Base-by-base conservation (phyloP, 1,140 invertebrate species). In the Mizuhopecten yessoensis region DNA sequence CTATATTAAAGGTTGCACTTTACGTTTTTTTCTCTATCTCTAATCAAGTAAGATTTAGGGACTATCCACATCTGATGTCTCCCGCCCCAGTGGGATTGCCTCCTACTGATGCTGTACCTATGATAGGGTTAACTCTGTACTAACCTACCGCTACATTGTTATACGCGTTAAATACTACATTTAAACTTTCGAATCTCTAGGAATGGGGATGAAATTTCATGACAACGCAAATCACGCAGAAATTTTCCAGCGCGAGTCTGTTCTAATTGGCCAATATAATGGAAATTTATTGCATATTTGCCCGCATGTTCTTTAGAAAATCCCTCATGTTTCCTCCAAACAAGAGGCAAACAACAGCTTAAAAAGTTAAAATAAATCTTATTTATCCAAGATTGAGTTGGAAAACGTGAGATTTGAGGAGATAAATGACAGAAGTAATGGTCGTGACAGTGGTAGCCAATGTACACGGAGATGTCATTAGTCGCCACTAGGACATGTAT, bases 361-460 rank as follows among this genome's bases (percentile, higher is more conserved):
- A 75, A 75, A 75, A 75, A 29, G 57, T 75, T 75, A 75, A 75
- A 75, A 75, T 75, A 75, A 75, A 75, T 75, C 57, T 75, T 75
- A 75, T 75, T 75, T 75, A 75, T 75, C 57, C 57, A 75, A 75
- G n/a, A 75, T 75, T 29, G n/a, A 75, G 57, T 75, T 75, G 57
- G 5, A 75, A 75, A 75, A 75, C 57, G 57, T 75, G 57, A 75
- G 57, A 75, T 75, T 75, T 75, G 57, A 75, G 23, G 57, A 75
- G 9, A 75, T 75, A 75, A 75, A 75, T 75, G 57, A 29, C 20
- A 29, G 57, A 75, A 75, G n/a, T n/a, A 29, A 75, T 75, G 29
- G n/a, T n/a, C 29, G 5, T 75, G 57, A 29, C 2, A 29, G 57
- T 29, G n/a, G 23, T 17, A 29, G 17, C 2, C 23, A 11, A 75